phyloP scores from a whole-genome alignment of 2,888 invertebrate genomes.

The Synergus laeviventris region DNA sequence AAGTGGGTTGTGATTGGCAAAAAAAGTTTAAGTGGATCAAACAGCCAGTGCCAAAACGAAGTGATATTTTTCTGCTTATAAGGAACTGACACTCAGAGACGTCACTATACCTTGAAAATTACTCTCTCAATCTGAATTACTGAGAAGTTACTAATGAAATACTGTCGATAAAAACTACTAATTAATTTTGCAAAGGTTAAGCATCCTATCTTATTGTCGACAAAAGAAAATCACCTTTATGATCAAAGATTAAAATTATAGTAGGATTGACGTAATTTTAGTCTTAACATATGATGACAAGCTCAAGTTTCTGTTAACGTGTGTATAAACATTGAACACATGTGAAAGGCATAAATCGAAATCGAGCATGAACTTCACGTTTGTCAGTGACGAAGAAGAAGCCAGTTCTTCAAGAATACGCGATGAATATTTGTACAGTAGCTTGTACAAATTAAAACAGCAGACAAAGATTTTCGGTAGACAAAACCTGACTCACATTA shows the following conservation, averaged over 20 bases:
- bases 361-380: constrained; percentile 35
- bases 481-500: constrained; percentile 30
- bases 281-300: constrained; percentile 20
- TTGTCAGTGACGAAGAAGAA: constrained; percentile 27
- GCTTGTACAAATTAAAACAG: constrained; percentile 26
- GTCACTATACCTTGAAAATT: not conserved
- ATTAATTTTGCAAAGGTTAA: too few species aligned
- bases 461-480: constrained; percentile 14
- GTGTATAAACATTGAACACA: constrained; percentile 12
- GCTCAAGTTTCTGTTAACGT: not conserved
- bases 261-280: not conserved
- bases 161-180: too few species aligned
- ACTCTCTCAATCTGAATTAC: too few species aligned
- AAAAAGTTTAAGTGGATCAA: constrained; percentile 30
- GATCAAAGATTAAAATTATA: not conserved
- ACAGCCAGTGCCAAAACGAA: constrained; percentile 18
- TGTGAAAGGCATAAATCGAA: constrained; percentile 12
- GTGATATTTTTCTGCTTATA: constrained; percentile 18
- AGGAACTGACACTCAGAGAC: constrained; percentile 8
- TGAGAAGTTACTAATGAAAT: too few species aligned
- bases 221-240: too few species aligned
- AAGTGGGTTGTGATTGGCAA: constrained; percentile 29
- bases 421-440: constrained; percentile 31
- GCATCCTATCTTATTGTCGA: too few species aligned
- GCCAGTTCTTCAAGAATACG: constrained; percentile 26